Evolutionary conservation across 1,140 invertebrate species (phyloP), one percentile per base, ranked within the genome.

Genomic region (Copidosoma floridanum): DNA sequence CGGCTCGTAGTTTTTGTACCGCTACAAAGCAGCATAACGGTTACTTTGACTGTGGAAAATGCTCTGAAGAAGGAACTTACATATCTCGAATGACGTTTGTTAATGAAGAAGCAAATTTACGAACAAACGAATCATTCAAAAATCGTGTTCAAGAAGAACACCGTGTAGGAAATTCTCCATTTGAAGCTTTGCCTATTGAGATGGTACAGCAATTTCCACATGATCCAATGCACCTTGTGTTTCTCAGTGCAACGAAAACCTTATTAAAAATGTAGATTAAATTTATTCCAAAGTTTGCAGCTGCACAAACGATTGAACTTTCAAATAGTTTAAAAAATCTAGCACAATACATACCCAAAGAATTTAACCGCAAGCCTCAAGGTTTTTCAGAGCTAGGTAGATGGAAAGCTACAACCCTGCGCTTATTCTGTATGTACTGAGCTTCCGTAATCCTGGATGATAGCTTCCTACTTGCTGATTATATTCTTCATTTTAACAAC

Each of bases 121-220:
- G 60, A 4, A 64, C 32, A 6, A 59, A 67, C 38, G 27, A 55
- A 3, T 32, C 21, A 46, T 65, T 65, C 57, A 11, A 21, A 16
- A 6, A 43, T 47, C 16, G 51, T 23, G 16, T 7, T 40, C 18
- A 64, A 18, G 18, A 27, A 52, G 32, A 55, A 24, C 58, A 64
- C 52, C 57, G 65, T 24, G 26, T 27, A 24, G 51, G 51, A 29
- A 46, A 12, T 16, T 53, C 61, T 0, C 41, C 37, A 2, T 52
- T 68, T 2, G 59, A 56, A 57, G 14, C 41, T 52, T 26, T 61
- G 23, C 8, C 47, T 10, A 11, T 71, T 26, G 58, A 51, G 7
- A 52, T 71, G 55, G 65, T 71, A 24, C 52, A 43, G 21, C 11
- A 52, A 18, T 38, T 71, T 52, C 67, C 68, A 16, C 43, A 63